Base-by-base conservation (phyloP, 2,113 vertebrate genomes). In the Nycticorax nycticorax region DNA sequence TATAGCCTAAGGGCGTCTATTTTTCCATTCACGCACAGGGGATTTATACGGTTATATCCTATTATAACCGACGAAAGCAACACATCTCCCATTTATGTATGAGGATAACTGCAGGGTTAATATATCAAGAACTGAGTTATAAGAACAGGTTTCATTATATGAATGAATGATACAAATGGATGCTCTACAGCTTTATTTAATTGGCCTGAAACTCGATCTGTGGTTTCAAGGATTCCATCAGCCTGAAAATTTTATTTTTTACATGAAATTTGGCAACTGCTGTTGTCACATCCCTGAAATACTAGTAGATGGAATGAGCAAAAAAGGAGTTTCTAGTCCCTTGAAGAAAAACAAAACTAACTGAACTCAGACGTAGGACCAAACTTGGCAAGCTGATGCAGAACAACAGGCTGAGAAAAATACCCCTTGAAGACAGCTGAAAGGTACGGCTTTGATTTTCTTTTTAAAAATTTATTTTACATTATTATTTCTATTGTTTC, bases 161-260 rank as follows among this genome's bases (percentile, higher is more conserved):
- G 93, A 97, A 94, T 88, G 86, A 96, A 79, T 63, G 91, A 95
- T 94, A 95, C 71, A 97, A 97, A 97, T 93, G 89, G 95, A 92
- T 74, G 77, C 77, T 85, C 80, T 56, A 88, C 43, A 88, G 96
- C 59, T 92, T 94, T 87, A 92, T 93, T 95, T 76, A 97, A 92
- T 56, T 18, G 74, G 69, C 74, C 45, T 89, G 77, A 92, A 71
- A 95, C 74, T 87, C 87, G 89, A 92, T 92, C 92, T 85, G 84
- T 85, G 91, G 83, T 95, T 95, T 96, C 93, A 92, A 89, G 89
- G 89, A 95, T 96, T 94, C 84, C 82, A 93, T 71, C 77, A 89
- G 91, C 64, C 50, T 56, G 37, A 95, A 91, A 91, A 84, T 85
- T 84, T 88, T 62, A 83, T 77, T 97, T 89, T 80, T 89, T 33